Conservation (phyloP, 2,797 vertebrate genomes). For the Falco novaeseelandiae region DNA sequence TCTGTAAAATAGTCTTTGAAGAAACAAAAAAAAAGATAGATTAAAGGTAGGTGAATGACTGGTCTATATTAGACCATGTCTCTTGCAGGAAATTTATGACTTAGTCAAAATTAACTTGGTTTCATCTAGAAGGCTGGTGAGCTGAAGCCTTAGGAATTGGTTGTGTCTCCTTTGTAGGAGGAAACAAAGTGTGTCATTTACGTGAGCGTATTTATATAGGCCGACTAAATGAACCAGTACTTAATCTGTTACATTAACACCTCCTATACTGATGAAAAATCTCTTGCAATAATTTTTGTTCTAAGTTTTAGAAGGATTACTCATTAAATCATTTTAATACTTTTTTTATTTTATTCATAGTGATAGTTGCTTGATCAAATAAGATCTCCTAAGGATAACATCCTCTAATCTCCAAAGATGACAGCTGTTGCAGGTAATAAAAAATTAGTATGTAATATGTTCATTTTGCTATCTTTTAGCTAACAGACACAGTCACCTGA, state of each 20-base stretch:
- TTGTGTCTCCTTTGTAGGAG: not conserved
- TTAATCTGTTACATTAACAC: not conserved
- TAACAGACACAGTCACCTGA: not conserved
- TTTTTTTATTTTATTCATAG: not conserved
- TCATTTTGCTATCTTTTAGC: not conserved
- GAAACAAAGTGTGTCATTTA: not conserved
- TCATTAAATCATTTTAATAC: not conserved
- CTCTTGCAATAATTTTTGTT: not conserved
- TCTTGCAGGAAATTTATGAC: not conserved
- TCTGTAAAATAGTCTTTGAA: not conserved
- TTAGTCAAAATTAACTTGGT: not conserved
- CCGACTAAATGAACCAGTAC: not conserved
- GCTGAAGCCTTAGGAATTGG: not conserved
- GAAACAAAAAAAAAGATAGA: not conserved
- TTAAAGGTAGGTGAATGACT: not conserved
- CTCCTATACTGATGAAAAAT: not conserved
- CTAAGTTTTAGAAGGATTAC: not conserved
- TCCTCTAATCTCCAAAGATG: constrained; percentile 34
- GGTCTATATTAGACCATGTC: not conserved
- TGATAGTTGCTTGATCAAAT: not conserved
- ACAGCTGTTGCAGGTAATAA: constrained; percentile 60
- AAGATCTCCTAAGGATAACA: not conserved
- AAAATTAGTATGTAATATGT: not conserved
- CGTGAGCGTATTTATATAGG: not conserved
- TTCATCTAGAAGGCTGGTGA: not conserved